Base-by-base conservation (phyloP, 2,113 vertebrate genomes). In the Rafetus swinhoei region DNA sequence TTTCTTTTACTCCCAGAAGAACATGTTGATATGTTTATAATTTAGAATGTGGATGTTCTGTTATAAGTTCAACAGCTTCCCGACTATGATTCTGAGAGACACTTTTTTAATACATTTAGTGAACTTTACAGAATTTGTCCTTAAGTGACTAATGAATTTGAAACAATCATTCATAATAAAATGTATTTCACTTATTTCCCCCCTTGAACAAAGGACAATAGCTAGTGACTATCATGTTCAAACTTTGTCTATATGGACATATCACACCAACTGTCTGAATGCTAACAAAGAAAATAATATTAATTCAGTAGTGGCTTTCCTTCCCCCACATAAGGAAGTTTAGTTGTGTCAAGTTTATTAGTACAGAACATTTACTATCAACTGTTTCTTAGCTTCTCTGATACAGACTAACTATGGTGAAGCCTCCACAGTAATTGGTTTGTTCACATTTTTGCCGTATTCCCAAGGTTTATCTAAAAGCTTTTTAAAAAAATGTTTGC, bases 401-500 rank as follows among this genome's bases (percentile, higher is more conserved):
- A 56, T 69, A 9, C 3, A 77, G 81, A 81, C 89, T 83, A 91
- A 55, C n/a, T 87, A 12, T 1, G 52, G 52, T 6, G 83, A 85
- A 53, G 76, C 88, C 85, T 90, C 14, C 87, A 57, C 86, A 83
- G 54, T 7, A 79, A 50, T 79, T 91, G 88, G 55, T 76, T 95
- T 35, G 32, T 87, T 89, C 29, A 59, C 0, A 0, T 92, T 39
- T 81, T 92, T 95, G 29, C 57, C 25, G 10, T 59, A 18, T 89
- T 94, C 83, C 76, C 86, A 85, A 89, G 94, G 76, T 93, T 92
- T 96, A 91, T 87, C 60, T 92, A 85, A 92, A 93, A 56, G 83
- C 76, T 94, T 93, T 93, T 85, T 89, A 4, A 54, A 10, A 12
- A 14, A 12, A 10, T 60, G 79, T 59, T 19, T 84, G 81, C 62